Percentiles rank a stretch among this genome's conserved stretches.
Evolutionary conservation across 2,113 vertebrate species (phyloP).

Genomic region (Gambusia holbrooki): DNA sequence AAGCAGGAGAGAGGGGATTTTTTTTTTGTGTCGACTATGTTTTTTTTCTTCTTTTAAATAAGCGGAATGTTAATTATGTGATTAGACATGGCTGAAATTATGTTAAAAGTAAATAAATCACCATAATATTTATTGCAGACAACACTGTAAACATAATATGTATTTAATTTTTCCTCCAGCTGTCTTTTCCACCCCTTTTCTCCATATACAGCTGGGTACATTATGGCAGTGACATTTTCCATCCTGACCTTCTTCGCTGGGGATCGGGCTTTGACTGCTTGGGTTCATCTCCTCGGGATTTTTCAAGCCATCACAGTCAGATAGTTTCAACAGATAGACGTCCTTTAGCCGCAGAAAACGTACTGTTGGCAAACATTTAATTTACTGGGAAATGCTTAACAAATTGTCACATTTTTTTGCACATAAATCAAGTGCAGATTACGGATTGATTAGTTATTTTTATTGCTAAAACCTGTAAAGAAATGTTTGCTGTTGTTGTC

Average conservation of each 20-base stretch:
- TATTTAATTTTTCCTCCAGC: constrained; percentile 67
- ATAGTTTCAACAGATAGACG: constrained; percentile 69
- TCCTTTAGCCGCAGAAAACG: constrained; percentile 52
- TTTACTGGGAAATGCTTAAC: constrained; percentile 48
- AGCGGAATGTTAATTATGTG: neutral
- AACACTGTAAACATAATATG: constrained; percentile 33
- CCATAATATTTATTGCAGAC: constrained; percentile 5
- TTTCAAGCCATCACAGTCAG: constrained; percentile 74
- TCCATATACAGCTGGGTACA: constrained; percentile 72
- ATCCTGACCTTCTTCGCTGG: constrained; percentile 77
- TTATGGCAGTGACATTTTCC: constrained; percentile 82
- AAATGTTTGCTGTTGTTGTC: constrained; percentile 27
- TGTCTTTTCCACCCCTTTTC: constrained; percentile 66
- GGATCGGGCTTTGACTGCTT: constrained; percentile 72
- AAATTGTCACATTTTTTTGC: constrained; percentile 19
- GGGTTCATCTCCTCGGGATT: constrained; percentile 81
- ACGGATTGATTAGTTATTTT: neutral
- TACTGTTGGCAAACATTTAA: constrained; percentile 45
- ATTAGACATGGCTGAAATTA: neutral
- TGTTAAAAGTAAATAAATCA: neutral
- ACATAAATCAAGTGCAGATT: constrained; percentile 9
- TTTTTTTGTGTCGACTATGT: constrained; percentile 62
- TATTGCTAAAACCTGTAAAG: neutral
- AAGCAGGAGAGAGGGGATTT: constrained; percentile 74
- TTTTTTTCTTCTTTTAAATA: constrained; percentile 62